These are phyloP conservation scores for Sicus ferrugineus DNA, from an alignment of 2,888 invertebrate species.

Conservation along the genomic window DNA sequence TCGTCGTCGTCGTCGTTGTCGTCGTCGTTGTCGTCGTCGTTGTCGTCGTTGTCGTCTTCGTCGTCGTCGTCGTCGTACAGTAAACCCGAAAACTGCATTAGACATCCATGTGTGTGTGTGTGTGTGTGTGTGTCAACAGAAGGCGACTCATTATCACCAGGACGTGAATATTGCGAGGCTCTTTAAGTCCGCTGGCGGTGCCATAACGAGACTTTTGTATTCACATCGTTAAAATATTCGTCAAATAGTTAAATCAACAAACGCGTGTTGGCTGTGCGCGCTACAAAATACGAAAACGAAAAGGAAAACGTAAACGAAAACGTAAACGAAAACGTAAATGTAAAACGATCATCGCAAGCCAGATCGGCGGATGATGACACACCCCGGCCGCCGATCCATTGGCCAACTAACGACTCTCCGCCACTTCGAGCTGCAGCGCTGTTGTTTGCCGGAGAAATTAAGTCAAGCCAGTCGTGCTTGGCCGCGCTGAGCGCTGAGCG, in stretches of 20 bases:
- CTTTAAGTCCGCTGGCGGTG: constrained; percentile 43
- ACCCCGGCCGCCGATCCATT: constrained; percentile 6
- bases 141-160: constrained; percentile 61
- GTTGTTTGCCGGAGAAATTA: constrained; percentile 61
- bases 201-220: constrained; percentile 55
- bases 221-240: constrained; percentile 60
- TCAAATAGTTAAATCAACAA: constrained; percentile 59
- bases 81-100: constrained; percentile 62
- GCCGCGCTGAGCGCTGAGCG: constrained; percentile 43
- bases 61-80: too few species aligned
- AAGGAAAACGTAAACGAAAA: constrained; percentile 5
- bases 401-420: constrained; percentile 35
- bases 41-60: too few species aligned
- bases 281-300: background rate
- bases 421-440: constrained; percentile 39
- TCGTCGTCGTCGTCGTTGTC: too few species aligned
- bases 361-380: background rate
- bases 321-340: constrained; percentile 38
- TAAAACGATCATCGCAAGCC: constrained; percentile 7
- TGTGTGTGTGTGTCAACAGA: constrained; percentile 31
- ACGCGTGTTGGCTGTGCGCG: constrained; percentile 52
- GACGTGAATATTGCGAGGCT: constrained; percentile 57
- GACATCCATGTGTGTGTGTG: constrained; percentile 34
- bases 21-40: constrained; percentile 52
- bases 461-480: constrained; percentile 57